Conservation (phyloP, 2,888 invertebrate species). For the Formica aserva region DNA sequence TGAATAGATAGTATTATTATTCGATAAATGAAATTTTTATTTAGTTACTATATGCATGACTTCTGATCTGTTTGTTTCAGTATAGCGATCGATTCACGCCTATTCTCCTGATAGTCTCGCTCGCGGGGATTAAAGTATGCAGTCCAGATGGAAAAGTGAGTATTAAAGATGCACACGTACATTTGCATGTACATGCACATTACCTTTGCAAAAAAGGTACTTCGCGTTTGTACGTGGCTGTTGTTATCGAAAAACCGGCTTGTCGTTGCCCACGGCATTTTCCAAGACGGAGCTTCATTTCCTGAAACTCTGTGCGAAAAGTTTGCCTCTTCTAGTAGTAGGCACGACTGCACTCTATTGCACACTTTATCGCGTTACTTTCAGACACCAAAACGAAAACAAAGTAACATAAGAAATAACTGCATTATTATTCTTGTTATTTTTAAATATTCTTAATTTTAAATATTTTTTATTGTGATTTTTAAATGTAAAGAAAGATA, state of each 20-base stretch:
- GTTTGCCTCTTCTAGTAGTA: constrained; percentile 10
- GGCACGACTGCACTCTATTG: constrained; percentile 7
- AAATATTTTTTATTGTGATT: not conserved
- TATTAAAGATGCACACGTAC: constrained; percentile 56
- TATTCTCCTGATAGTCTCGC: constrained; percentile 91
- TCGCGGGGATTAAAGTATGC: constrained; percentile 94
- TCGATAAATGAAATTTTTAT: not conserved
- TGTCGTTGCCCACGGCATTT: constrained; percentile 24
- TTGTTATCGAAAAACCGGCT: constrained; percentile 32
- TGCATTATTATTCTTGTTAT: not conserved
- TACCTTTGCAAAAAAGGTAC: constrained; percentile 16
- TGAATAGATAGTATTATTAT: not conserved
- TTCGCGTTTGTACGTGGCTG: constrained; percentile 10
- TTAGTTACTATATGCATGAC: constrained; percentile 58
- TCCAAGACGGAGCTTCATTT: constrained; percentile 30
- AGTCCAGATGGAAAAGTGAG: constrained; percentile 93
- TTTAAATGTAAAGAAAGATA: not conserved
- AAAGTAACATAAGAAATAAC: not conserved
- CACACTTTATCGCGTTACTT: constrained; percentile 8
- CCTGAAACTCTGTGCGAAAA: constrained; percentile 22
- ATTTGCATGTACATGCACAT: too few relatives aligned
- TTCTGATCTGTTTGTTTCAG: constrained; percentile 86
- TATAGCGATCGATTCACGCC: constrained; percentile 89
- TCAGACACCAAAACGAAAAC: not conserved
- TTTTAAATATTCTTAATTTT: not conserved